Base-by-base conservation (phyloP, 2,888 invertebrate genomes). In the Cheilosia urbana region DNA sequence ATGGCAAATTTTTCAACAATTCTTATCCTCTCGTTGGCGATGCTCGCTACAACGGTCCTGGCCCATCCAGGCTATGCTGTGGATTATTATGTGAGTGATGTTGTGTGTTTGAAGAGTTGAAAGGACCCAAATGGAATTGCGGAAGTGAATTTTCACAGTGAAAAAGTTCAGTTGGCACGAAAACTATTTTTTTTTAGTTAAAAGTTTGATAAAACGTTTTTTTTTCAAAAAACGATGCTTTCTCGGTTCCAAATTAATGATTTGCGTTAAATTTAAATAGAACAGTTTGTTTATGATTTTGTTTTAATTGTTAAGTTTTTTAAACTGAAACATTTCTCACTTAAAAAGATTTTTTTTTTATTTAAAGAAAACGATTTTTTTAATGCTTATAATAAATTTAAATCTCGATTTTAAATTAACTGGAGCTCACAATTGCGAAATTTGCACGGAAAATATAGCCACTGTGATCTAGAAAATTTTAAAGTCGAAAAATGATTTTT, bases 71-170 rank as follows among this genome's bases (percentile, higher is more conserved):
- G 91, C 88, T 94, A 93, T 87, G 93, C 93, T 87, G 93, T 94
- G 83, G 94, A 94, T 90, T 95, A 94, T 91, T 94, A 94, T 91
- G 95, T 95, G 93, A 94, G 95, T 93, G 62, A 24, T 58, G 51
- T 47, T 13, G 3, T 13, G 37, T 37, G 4, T 4, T 37, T 63
- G 34, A 11, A 42, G 27, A 47, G 17, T 7, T 4, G 13, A 2
- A 27, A 30, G 2, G 5, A 13, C 30, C 30, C 9, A 2, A 9
- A 9, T n/a, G n/a, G n/a, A 2, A 63, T 21, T 53, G 11, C 3
- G n/a, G n/a, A 24, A 27, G 34, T 49, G 19, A 21, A 21, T 21
- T 51, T 15, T 27, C 19, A 27, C 11, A 21, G 21, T 34, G 15
- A 42, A 40, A 42, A 19, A 19, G 6, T 7, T 7, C 24, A 82